phyloP scores from a whole-genome alignment of 2,888 invertebrate genomes.

The Amiota mariae region DNA sequence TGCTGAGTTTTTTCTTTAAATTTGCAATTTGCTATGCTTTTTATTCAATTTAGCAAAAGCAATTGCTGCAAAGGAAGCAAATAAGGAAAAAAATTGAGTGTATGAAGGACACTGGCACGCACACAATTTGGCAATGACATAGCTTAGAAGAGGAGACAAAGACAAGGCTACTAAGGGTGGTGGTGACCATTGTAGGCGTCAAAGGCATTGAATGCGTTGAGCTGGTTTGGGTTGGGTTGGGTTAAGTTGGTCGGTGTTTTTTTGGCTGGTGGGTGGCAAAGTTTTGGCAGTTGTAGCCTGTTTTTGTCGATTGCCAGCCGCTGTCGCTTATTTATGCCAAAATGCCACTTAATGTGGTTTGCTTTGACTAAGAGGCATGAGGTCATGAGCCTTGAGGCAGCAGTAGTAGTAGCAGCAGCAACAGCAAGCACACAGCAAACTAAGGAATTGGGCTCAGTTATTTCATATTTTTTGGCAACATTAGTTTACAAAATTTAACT shows the following conservation, averaged over 20 bases:
- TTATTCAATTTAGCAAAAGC: conserved; percentile 55
- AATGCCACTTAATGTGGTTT: conserved; percentile 59
- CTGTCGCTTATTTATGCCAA: conserved; percentile 53
- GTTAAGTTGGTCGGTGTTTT: background rate
- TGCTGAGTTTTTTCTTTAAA: conserved; percentile 20
- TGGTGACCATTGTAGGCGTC: background rate
- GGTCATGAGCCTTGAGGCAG: conserved; percentile 15
- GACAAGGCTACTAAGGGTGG: background rate
- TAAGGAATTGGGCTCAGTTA: background rate
- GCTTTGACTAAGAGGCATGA: conserved; percentile 34
- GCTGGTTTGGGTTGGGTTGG: background rate
- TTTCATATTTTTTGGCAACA: conserved; percentile 37
- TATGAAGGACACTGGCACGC: conserved; percentile 37
- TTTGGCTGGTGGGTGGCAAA: conserved; percentile 15
- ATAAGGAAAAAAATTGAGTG: conserved; percentile 27
- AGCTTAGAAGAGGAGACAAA: background rate
- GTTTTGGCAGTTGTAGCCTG: conserved; percentile 36
- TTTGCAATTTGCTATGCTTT: conserved; percentile 22
- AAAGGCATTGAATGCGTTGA: background rate
- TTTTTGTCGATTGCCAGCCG: conserved; percentile 15
- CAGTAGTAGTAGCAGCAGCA: background rate
- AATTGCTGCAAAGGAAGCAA: conserved; percentile 23
- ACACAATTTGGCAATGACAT: conserved; percentile 36
- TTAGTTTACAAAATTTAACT: conserved; percentile 50
- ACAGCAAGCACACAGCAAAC: background rate